Conservation (phyloP, 2,888 invertebrate species). For the Neoascia interrupta region DNA sequence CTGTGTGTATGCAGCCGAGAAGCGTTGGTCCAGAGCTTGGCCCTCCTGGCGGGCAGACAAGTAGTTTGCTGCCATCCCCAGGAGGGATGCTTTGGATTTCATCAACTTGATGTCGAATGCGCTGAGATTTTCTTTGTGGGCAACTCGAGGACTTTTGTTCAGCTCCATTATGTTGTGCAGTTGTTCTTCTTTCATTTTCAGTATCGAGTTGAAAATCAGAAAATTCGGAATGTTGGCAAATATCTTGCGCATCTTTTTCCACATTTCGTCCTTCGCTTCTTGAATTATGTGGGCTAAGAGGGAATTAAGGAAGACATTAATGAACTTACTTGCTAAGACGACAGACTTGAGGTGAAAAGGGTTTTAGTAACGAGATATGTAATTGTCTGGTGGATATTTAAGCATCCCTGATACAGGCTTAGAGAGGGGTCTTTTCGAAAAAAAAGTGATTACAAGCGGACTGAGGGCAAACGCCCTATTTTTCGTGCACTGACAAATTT, state of each 20-base stretch:
- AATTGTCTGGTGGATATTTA: too few relatives aligned
- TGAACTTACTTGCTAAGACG: too few relatives aligned
- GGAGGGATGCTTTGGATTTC: conserved; percentile 74
- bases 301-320: too few relatives aligned
- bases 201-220: conserved; percentile 75
- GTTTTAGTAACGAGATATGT: too few relatives aligned
- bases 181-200: conserved; percentile 76
- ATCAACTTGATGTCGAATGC: conserved; percentile 75
- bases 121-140: conserved; percentile 70
- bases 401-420: too few relatives aligned
- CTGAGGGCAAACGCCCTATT: too few relatives aligned
- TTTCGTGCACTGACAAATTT: too few relatives aligned
- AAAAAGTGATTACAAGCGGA: too few relatives aligned
- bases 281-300: conserved; percentile 70
- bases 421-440: too few relatives aligned
- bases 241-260: conserved; percentile 75
- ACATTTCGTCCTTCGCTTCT: conserved; percentile 74
- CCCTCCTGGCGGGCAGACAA: conserved; percentile 73
- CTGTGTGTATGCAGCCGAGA: conserved; percentile 72
- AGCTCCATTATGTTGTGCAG: conserved; percentile 75
- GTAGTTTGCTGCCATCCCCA: conserved; percentile 75
- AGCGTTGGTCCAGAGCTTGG: conserved; percentile 72
- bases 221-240: conserved; percentile 76
- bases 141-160: conserved; percentile 69
- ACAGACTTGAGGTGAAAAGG: too few relatives aligned